phyloP scores from a whole-genome alignment of 2,113 vertebrate species.

The Pomatorhinus ruficollis region DNA sequence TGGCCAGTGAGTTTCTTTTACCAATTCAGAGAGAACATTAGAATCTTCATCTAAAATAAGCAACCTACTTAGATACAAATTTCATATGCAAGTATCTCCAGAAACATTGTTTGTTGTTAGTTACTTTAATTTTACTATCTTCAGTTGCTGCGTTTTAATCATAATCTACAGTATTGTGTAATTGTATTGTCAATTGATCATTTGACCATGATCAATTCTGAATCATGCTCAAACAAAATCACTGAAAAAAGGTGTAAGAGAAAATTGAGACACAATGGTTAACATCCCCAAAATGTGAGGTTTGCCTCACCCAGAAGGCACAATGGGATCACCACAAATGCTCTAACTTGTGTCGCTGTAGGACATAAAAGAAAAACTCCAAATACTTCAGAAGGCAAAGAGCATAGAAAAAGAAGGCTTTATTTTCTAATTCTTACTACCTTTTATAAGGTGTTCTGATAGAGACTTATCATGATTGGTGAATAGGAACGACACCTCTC shows the following conservation, averaged over 20 bases:
- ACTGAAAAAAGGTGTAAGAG: not conserved
- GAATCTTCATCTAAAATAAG: not conserved
- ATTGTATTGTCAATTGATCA: not conserved
- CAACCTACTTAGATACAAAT: not conserved
- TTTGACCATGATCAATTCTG: not conserved
- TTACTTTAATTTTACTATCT: not conserved
- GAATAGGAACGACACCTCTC: no score
- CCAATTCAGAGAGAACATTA: not conserved
- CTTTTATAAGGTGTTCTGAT: no score
- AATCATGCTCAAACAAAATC: not conserved
- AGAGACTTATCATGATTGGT: no score
- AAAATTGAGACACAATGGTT: not conserved
- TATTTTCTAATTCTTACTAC: no score
- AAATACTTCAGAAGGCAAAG: no score
- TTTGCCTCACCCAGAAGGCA: not conserved
- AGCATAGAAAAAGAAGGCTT: no score
- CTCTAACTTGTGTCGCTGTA: not conserved
- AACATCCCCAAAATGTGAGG: not conserved
- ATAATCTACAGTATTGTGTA: not conserved
- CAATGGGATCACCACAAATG: not conserved
- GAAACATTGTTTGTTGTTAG: not conserved
- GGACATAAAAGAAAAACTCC: no score
- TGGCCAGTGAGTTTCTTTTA: not conserved
- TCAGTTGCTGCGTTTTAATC: not conserved
- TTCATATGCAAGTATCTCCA: not conserved